phyloP scores from a whole-genome alignment of 2,113 vertebrate genomes.

The Microtus pennsylvanicus region DNA sequence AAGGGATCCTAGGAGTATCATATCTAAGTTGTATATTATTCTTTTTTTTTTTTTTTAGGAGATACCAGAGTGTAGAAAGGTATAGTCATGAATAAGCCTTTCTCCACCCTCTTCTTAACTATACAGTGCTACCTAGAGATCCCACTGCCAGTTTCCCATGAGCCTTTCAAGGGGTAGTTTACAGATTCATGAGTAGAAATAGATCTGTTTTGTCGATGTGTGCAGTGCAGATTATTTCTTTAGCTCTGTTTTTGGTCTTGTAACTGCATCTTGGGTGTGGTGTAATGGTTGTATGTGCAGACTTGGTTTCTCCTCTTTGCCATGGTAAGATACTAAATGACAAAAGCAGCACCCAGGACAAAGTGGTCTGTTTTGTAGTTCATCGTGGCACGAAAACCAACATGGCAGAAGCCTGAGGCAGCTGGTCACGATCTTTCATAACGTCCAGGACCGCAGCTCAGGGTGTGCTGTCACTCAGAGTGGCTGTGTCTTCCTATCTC shows the following conservation, averaged over 20 bases:
- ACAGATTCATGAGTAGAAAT: background rate
- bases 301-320: background rate
- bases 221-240: background rate
- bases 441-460: background rate
- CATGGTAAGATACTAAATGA: background rate
- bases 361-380: background rate
- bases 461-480: background rate
- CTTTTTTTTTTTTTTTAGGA: background rate
- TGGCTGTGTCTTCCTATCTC: background rate
- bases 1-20: background rate
- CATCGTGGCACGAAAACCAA: background rate
- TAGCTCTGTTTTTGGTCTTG: background rate
- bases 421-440: background rate
- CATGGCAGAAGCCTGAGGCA: no score
- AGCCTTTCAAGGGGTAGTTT: background rate
- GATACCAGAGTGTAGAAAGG: background rate
- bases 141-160: background rate
- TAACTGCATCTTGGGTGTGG: background rate
- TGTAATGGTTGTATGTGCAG: background rate
- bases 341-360: background rate
- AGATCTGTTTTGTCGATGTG: background rate
- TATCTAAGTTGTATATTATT: background rate
- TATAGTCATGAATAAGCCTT: background rate
- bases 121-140: accelerated
- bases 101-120: background rate